Evolutionary conservation across 2,888 invertebrate species (phyloP).

Genomic region (Spatulosminthurus flaviceps): DNA sequence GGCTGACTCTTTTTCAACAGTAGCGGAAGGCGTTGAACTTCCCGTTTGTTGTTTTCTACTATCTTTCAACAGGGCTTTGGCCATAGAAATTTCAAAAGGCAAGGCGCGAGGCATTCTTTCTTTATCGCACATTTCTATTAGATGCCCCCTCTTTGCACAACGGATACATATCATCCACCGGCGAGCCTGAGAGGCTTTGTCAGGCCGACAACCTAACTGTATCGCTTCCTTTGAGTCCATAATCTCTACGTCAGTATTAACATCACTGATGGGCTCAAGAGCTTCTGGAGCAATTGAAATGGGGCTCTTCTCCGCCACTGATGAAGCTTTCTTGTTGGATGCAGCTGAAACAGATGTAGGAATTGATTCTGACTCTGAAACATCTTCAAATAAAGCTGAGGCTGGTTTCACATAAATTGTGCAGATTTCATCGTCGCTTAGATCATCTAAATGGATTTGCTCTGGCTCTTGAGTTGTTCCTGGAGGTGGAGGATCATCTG

Average conservation of each 20-base stretch:
- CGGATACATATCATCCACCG: slow-evolving; percentile 29
- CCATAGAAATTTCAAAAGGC: slow-evolving; percentile 32
- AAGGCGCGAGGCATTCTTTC: slow-evolving; percentile 18
- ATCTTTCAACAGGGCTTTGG: slow-evolving; percentile 14
- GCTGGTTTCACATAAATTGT: slow-evolving; percentile 28
- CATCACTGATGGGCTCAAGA: not conserved
- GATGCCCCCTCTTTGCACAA: slow-evolving; percentile 28
- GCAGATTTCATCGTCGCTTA: slow-evolving; percentile 12
- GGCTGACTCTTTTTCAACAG: not conserved
- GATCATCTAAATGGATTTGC: not conserved
- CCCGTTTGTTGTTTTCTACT: not conserved
- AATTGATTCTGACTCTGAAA: not conserved
- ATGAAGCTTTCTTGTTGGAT: not conserved
- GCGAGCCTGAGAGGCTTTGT: not conserved
- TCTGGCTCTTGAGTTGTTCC: too few relatives aligned
- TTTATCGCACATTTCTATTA: slow-evolving; percentile 33
- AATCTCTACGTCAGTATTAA: not conserved
- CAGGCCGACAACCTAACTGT: slow-evolving; percentile 23
- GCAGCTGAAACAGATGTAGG: not conserved
- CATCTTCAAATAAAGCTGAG: not conserved
- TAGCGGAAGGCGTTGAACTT: not conserved
- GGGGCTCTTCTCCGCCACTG: not conserved
- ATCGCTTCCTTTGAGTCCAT: not conserved
- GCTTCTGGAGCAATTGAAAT: too few relatives aligned
- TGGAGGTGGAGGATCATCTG: too few relatives aligned